phyloP scores from a whole-genome alignment of 1,140 invertebrate species.

The Drosophila ambigua region DNA sequence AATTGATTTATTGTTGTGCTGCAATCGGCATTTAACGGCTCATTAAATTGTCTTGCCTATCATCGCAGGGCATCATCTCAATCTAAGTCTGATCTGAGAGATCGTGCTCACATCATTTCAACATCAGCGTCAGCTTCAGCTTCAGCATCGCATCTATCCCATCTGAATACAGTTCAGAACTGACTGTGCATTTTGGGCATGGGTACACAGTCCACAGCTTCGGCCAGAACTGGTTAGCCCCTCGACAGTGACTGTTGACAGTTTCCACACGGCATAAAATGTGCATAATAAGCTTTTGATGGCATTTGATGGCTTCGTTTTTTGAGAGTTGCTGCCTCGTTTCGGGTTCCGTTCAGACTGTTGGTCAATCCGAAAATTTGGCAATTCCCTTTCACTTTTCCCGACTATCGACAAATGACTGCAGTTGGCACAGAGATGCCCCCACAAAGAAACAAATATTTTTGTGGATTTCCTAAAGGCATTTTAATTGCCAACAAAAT shows the following conservation, averaged over 20 bases:
- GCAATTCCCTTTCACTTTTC: constrained; percentile 78
- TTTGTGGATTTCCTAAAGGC: constrained; percentile 58
- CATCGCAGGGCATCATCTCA: constrained; percentile 14
- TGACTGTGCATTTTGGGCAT: constrained; percentile 14
- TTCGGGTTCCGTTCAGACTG: constrained; percentile 20
- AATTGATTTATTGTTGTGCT: constrained; percentile 28
- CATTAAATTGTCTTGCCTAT: constrained; percentile 35
- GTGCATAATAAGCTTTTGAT: constrained; percentile 74
- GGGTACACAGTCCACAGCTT: not conserved
- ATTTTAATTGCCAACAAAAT: constrained; percentile 78
- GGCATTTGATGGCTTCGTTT: constrained; percentile 53
- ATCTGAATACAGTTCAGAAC: constrained; percentile 44
- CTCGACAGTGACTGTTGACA: constrained; percentile 30
- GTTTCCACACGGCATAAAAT: constrained; percentile 53
- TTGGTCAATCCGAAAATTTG: constrained; percentile 74
- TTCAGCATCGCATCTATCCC: constrained; percentile 29
- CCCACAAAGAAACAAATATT: constrained; percentile 45
- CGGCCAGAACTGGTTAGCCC: constrained; percentile 58
- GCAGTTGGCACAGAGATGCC: constrained; percentile 47
- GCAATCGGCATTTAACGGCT: constrained; percentile 15
- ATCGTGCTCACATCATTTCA: constrained; percentile 64
- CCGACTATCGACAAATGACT: constrained; percentile 70
- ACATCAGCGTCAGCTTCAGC: not conserved
- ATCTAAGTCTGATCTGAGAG: constrained; percentile 21
- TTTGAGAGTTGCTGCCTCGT: constrained; percentile 17